phyloP scores from a whole-genome alignment of 92 coral and sea anemone species.

The Epizoanthus stellaris region DNA sequence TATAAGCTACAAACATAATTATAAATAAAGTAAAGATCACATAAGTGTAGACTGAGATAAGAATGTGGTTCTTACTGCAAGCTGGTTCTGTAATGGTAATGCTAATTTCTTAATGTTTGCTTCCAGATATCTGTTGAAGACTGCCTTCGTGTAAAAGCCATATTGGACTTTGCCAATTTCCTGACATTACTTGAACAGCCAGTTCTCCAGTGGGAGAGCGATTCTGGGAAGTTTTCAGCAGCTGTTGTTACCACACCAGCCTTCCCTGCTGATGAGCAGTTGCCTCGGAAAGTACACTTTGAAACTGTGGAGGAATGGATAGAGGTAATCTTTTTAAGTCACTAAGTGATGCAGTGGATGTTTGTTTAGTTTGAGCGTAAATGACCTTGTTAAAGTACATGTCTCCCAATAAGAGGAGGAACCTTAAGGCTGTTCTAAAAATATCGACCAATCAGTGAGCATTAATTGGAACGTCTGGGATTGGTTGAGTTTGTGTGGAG shows the following conservation, averaged over 20 bases:
- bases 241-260: slow-evolving; percentile 64
- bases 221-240: slow-evolving; percentile 71
- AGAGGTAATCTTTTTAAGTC: slow-evolving; percentile 46
- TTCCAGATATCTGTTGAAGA: slow-evolving; percentile 72
- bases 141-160: slow-evolving; percentile 66
- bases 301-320: slow-evolving; percentile 64
- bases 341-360: not conserved
- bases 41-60: too few relatives aligned
- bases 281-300: slow-evolving; percentile 63
- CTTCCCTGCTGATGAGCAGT: slow-evolving; percentile 56
- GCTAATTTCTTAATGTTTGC: not conserved
- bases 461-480: too few relatives aligned
- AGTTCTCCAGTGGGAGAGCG: slow-evolving; percentile 68
- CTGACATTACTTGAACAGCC: slow-evolving; percentile 74
- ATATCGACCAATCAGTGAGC: too few relatives aligned
- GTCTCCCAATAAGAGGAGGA: too few relatives aligned
- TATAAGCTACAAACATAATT: too few relatives aligned
- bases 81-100: not conserved
- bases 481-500: too few relatives aligned
- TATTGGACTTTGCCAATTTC: slow-evolving; percentile 74
- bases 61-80: not conserved
- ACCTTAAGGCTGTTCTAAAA: too few relatives aligned
- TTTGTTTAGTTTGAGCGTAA: too few relatives aligned
- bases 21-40: too few relatives aligned
- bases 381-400: too few relatives aligned